Evolutionary conservation across 2,797 vertebrate species (phyloP).

Genomic region (Characodon lateralis): DNA sequence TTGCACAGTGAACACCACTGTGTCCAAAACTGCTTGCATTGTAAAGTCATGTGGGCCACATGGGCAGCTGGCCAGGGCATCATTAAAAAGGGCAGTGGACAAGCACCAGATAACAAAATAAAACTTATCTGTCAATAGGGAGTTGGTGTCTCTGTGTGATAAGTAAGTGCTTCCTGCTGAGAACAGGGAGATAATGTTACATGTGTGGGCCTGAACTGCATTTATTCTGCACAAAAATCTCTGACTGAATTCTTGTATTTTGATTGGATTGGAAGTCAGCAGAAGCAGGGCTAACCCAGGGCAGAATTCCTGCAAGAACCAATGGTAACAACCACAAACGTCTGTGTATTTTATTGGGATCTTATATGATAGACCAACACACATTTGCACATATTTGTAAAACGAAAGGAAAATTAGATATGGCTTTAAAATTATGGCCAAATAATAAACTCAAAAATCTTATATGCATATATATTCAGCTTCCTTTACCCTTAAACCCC

Average conservation of each 20-base stretch:
- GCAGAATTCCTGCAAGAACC: not conserved
- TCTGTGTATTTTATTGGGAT: too few species aligned
- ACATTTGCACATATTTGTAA: too few species aligned
- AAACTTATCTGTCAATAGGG: not conserved
- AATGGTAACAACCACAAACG: not conserved
- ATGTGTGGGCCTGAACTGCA: not conserved
- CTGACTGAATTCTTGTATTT: not conserved
- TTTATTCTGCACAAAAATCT: not conserved
- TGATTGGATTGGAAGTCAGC: not conserved
- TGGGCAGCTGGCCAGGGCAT: too few species aligned
- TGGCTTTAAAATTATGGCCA: too few species aligned
- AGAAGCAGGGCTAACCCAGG: not conserved
- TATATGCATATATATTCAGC: too few species aligned
- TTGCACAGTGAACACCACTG: conserved; percentile 14
- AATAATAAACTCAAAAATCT: too few species aligned
- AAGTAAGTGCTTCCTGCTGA: not conserved
- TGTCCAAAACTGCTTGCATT: not conserved
- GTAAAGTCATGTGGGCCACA: not conserved
- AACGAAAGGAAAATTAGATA: too few species aligned
- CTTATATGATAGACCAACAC: too few species aligned
- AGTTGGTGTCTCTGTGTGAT: not conserved
- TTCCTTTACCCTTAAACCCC: too few species aligned
- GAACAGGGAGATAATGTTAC: not conserved
- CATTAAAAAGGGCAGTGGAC: too few species aligned
- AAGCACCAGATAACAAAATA: too few species aligned